phyloP scores from a whole-genome alignment of 1,140 invertebrate genomes.

The Aleiodes sp. region DNA sequence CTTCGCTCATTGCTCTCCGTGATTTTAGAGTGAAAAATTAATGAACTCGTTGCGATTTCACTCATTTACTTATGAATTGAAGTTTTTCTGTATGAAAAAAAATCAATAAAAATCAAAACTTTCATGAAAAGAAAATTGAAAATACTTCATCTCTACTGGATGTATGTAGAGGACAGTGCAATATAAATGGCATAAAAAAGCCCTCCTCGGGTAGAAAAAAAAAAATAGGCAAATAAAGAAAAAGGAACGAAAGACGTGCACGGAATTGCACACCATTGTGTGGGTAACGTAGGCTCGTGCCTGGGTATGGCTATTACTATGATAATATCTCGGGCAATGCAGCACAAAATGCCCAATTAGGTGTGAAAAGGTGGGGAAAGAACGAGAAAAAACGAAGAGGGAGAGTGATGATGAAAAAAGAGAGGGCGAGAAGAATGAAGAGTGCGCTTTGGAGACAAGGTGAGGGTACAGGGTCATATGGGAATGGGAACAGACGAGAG shows the following conservation, averaged over 20 bases:
- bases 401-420: not conserved
- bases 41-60: no score
- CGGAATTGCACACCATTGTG: conserved; percentile 49
- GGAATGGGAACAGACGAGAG: conserved; percentile 11
- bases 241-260: conserved; percentile 11
- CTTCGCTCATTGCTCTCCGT: no score
- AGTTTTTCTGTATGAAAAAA: no score
- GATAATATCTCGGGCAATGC: conserved; percentile 57
- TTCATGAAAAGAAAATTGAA: not conserved
- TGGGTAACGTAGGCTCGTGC: conserved; percentile 29
- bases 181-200: not conserved
- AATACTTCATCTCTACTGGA: not conserved
- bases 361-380: conserved; percentile 53
- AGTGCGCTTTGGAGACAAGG: not conserved
- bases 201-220: not conserved
- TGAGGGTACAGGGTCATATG: not conserved
- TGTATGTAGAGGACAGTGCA: not conserved
- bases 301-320: conserved; percentile 51
- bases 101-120: no score
- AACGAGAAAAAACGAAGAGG: conserved; percentile 14
- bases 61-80: no score
- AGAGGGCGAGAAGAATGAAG: conserved; percentile 1
- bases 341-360: conserved; percentile 62
- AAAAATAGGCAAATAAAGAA: not conserved
- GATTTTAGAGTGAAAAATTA: no score